Evolutionary conservation across 2,888 invertebrate genomes (phyloP), one percentile per base, ranked within the genome.

Genomic region (Argynnis bischoffii): DNA sequence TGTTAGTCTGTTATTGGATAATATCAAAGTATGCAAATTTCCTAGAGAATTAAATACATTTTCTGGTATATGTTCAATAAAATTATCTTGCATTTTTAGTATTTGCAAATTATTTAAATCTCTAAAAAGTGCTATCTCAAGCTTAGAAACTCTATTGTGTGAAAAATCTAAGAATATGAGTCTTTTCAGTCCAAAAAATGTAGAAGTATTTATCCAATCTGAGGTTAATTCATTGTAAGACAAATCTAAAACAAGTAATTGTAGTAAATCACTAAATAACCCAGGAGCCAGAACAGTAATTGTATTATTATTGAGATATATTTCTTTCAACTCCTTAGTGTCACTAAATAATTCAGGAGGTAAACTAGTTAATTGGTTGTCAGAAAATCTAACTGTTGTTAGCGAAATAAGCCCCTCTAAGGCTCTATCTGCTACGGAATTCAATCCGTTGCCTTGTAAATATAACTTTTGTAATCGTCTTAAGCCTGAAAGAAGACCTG

Each of bases 291-390:
- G 88, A 16, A 97, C 96, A 77, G 95, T 95, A 69, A 97, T 95
- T 50, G 96, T 95, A 86, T 97, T 97, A 84, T 97, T 97, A 80
- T 96, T 95, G 67, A 97, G 88, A 84, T 97, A 96, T 80, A 97
- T 95, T 88, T 97, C 96, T 85, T 95, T 95, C 55, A 97, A 91
- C 74, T 96, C 95, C 77, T 95, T 94, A 50, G 96, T 95, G 80
- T 97, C 96, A 78, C 95, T 93, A 83, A 98, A 97, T 65, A 98
- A 90, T 84, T 97, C 96, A 2, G 97, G 96, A 26, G 97, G 97
- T 73, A 98, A 92, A 81, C 95, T 96, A 70, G 95, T 94, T 73
- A 98, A 93, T 76, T 95, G 95, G 87, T 98, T 98, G 85, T 96
- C 95, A 63, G 97, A 95, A 69, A 98, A 93, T 84, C 96, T 95